phyloP scores from a whole-genome alignment of 2,888 invertebrate species.

The Apamea anceps region DNA sequence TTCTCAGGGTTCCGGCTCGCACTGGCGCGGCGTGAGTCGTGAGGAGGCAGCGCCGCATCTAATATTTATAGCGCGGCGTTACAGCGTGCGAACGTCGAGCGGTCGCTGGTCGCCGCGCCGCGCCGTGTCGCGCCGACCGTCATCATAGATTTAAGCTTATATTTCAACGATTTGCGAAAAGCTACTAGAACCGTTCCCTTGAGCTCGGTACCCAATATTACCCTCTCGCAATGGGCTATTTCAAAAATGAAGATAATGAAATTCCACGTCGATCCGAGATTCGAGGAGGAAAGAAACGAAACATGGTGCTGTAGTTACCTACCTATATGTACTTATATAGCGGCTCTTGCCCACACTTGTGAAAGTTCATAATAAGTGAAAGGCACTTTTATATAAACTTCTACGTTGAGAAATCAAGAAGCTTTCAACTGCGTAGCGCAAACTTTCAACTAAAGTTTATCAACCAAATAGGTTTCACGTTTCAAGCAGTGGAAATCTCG shows the following conservation, averaged over 20 bases:
- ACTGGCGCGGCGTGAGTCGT: constrained; percentile 65
- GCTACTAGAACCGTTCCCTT: constrained; percentile 30
- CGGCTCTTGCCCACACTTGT: constrained; percentile 12
- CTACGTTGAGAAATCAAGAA: constrained; percentile 6
- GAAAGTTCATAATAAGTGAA: constrained; percentile 41
- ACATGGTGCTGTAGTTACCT: constrained; percentile 17
- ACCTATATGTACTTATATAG: constrained; percentile 7
- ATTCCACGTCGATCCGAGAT: constrained; percentile 51
- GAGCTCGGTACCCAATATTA: constrained; percentile 48
- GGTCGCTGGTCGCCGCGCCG: constrained; percentile 65
- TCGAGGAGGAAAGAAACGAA: constrained; percentile 37
- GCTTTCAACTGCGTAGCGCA: constrained; percentile 11
- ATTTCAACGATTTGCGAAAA: constrained; percentile 40
- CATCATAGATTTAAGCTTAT: constrained; percentile 65
- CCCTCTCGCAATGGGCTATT: constrained; percentile 49
- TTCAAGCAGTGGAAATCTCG: constrained; percentile 17
- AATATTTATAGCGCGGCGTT: constrained; percentile 81
- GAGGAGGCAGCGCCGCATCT: constrained; percentile 73
- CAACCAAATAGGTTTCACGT: constrained; percentile 1
- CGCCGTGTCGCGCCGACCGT: constrained; percentile 66
- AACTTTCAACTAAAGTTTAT: constrained; percentile 22
- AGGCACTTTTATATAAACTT: constrained; percentile 25
- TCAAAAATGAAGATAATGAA: constrained; percentile 59
- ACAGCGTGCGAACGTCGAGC: constrained; percentile 69
- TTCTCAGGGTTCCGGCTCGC: constrained; percentile 71